A percentile compares a stretch with the other conserved stretches of the same genome.
These are phyloP conservation scores for Himalopsyche japonica DNA, from an alignment of 2,888 invertebrate species.

Conservation along the genomic window DNA sequence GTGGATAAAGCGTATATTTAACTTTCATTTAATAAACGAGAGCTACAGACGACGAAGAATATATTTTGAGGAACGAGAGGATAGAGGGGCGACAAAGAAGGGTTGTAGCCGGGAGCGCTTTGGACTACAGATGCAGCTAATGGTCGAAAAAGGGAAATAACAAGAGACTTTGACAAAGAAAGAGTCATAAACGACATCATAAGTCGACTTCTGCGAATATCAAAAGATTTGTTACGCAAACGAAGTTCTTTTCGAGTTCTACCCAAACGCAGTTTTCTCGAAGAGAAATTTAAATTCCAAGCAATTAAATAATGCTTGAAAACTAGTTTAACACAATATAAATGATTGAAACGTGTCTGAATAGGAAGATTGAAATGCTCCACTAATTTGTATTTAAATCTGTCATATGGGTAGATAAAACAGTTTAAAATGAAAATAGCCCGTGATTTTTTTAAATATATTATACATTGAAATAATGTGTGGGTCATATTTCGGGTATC, in stretches of 20 bases:
- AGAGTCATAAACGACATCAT: not conserved
- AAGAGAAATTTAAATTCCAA: not conserved
- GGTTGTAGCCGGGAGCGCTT: not conserved
- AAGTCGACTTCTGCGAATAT: not conserved
- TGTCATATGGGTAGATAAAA: too few species aligned
- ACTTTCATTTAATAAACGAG: not conserved
- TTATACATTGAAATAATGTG: too few species aligned
- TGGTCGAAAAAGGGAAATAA: slow-evolving; percentile 21
- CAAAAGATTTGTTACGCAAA: not conserved
- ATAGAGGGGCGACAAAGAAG: not conserved
- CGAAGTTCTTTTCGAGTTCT: not conserved
- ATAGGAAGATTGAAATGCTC: too few species aligned
- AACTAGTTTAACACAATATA: too few species aligned
- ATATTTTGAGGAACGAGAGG: not conserved
- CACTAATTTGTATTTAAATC: too few species aligned
- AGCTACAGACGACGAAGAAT: not conserved
- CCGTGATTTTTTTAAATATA: too few species aligned
- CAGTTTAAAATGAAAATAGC: too few species aligned
- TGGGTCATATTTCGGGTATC: too few species aligned
- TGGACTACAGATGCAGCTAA: slow-evolving; percentile 25
- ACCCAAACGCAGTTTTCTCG: not conserved
- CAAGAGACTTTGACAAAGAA: slow-evolving; percentile 6
- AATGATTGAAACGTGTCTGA: too few species aligned
- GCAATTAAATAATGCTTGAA: too few species aligned
- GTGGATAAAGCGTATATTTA: not conserved